phyloP scores from a whole-genome alignment of 2,113 vertebrate genomes.

The Tetraodon nigroviridis region DNA sequence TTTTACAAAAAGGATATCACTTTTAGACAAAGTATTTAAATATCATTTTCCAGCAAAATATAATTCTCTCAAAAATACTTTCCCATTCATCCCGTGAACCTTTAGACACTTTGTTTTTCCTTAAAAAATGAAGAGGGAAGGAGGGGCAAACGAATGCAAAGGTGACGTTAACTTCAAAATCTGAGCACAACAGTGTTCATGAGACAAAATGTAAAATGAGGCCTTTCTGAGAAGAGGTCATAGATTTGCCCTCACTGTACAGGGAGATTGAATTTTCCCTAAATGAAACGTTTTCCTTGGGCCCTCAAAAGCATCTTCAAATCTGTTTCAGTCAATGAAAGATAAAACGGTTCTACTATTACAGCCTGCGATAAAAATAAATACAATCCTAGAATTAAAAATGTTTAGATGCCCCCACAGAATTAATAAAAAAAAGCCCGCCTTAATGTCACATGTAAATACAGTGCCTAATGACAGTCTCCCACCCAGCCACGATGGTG shows the following conservation, averaged over 20 bases:
- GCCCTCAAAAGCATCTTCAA: too few relatives aligned
- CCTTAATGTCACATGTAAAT: neutral
- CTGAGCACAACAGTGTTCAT: conserved; percentile 58
- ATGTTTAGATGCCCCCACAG: too few relatives aligned
- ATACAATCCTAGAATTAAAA: too few relatives aligned
- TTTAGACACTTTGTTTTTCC: conserved; percentile 84
- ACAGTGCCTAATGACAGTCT: conserved; percentile 12
- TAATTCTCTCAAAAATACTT: conserved; percentile 99
- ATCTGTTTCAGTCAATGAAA: too few relatives aligned
- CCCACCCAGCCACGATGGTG: too few relatives aligned
- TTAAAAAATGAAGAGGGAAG: conserved; percentile 64
- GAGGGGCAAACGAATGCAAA: conserved; percentile 84
- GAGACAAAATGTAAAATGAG: conserved; percentile 48
- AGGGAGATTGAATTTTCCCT: too few relatives aligned
- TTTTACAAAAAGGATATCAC: conserved; percentile 95
- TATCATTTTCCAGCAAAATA: conserved; percentile 99
- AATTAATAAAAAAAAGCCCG: neutral
- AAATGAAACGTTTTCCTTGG: neutral
- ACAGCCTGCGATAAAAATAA: too few relatives aligned
- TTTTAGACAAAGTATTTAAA: conserved; percentile 99
- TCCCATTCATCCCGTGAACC: conserved; percentile 95
- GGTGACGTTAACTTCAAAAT: conserved; percentile 56
- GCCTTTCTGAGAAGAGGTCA: conserved; percentile 38
- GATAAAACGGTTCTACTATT: too few relatives aligned
- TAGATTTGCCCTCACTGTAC: neutral